These are phyloP conservation scores for Takifugu rubripes DNA, from an alignment of 2,797 vertebrate species.

Conservation along the genomic window DNA sequence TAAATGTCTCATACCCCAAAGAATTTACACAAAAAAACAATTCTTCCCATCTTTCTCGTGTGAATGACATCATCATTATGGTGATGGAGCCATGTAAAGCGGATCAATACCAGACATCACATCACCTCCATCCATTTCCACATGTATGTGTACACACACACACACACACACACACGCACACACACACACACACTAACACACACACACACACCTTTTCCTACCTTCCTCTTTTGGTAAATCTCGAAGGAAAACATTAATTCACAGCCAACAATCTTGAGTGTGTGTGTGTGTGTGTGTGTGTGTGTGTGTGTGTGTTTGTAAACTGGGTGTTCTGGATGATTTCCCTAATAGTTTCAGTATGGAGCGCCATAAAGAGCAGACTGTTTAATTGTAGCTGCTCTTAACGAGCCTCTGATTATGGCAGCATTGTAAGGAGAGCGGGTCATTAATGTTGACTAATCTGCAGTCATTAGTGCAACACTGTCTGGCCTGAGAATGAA, in stretches of 20 bases:
- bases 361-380: slow-evolving; percentile 70
- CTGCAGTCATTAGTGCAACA: slow-evolving; percentile 75
- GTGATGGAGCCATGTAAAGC: slow-evolving; percentile 69
- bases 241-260: slow-evolving; percentile 49
- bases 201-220: neutral
- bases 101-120: slow-evolving; percentile 73
- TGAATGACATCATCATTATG: slow-evolving; percentile 53
- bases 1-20: slow-evolving; percentile 29
- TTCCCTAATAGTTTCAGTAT: slow-evolving; percentile 79
- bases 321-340: slow-evolving; percentile 70
- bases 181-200: neutral
- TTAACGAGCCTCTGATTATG: slow-evolving; percentile 74
- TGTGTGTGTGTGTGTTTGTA: slow-evolving; percentile 55
- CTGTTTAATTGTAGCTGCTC: slow-evolving; percentile 74
- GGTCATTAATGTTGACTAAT: slow-evolving; percentile 75
- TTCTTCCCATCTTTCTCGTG: slow-evolving; percentile 15
- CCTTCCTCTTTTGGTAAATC: slow-evolving; percentile 10
- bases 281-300: slow-evolving; percentile 18
- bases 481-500: slow-evolving; percentile 68
- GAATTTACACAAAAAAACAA: slow-evolving; percentile 28
- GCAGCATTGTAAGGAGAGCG: slow-evolving; percentile 72
- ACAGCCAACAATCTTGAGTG: slow-evolving; percentile 30
- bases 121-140: slow-evolving; percentile 69
- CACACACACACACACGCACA: too few species aligned
- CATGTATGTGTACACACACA: slow-evolving; percentile 28